Base-by-base conservation (phyloP, 2,888 invertebrate genomes). In the Drosophila gaucha region DNA sequence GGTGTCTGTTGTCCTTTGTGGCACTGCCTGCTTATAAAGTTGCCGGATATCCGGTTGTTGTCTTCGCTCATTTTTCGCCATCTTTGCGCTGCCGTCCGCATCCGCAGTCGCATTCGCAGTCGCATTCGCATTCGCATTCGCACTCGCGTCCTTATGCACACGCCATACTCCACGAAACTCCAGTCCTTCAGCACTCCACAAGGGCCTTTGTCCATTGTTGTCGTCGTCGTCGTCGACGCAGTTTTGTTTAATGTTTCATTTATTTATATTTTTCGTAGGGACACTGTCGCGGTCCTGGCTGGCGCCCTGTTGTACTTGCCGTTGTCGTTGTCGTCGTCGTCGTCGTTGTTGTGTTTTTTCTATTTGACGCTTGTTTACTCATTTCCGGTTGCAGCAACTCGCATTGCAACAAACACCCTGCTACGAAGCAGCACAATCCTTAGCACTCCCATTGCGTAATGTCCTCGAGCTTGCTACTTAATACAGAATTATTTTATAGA, bases 11-110 rank as follows among this genome's bases (percentile, higher is more conserved):
- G 86, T 80, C 74, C 57, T 77, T 69, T 77, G 78, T 69, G 64
- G 71, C 54, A 30, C 10, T 60, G 59, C 43, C 60, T 39, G 58
- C 88, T 87, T 88, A 88, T 88, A 87, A 88, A 85, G 89, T 87
- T 88, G 62, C 79, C 82, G 89, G 89, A 85, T 87, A 88, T 85
- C 85, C 85, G 87, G 87, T 88, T 88, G 89, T 88, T 85, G 85
- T 88, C 82, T 88, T 88, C 86, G 82, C 86, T 85, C 79, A 84
- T 88, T 84, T 84, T 87, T 82, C 86, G 86, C 83, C 80, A 78
- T 70, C 78, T 78, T 64, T 54, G 51, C 56, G 14, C 64, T 44
- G 36, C 31, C 65, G 41, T 47, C 31, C 46, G 69, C 57, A 36
- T 46, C n/a, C n/a, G n/a, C n/a, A n/a, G n/a, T n/a, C n/a, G n/a